phyloP scores from a whole-genome alignment of 2,888 invertebrate genomes.

The Blastobasis adustella region DNA sequence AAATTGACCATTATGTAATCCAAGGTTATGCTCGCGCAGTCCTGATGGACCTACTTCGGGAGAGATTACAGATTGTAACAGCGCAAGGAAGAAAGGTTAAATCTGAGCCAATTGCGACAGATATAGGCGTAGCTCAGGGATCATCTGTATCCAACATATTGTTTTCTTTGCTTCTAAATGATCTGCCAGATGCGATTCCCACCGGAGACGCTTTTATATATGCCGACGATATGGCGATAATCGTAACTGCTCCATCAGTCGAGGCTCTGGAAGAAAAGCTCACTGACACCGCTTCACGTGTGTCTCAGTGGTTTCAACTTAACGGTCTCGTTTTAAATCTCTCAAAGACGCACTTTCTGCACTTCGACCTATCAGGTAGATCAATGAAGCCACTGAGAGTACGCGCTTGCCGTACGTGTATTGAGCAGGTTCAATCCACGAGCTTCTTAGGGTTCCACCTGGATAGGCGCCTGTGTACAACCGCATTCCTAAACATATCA shows the following conservation, averaged over 20 bases:
- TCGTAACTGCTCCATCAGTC: neutral
- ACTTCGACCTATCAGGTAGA: neutral
- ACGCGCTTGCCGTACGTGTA: neutral
- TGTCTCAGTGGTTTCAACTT: neutral
- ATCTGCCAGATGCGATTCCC: neutral
- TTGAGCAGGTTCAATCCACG: neutral
- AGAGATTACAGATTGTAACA: neutral
- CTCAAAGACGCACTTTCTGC: neutral
- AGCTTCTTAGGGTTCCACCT: constrained; percentile 6
- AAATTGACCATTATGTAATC: constrained; percentile 5
- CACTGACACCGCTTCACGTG: neutral
- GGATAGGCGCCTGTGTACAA: no score
- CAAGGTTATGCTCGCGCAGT: neutral
- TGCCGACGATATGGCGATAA: constrained; percentile 5
- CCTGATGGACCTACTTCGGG: neutral
- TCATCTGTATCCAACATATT: constrained; percentile 3
- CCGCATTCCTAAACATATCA: no score
- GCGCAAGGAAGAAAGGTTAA: neutral
- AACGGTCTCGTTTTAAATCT: constrained; percentile 2
- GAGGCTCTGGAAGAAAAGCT: neutral
- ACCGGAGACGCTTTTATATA: constrained; percentile 1
- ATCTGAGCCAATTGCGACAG: neutral
- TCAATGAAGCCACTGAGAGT: neutral
- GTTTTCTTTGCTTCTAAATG: constrained; percentile 5
- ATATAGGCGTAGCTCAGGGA: constrained; percentile 2